Base-by-base conservation (phyloP, 2,888 invertebrate species). In the Elaeidobius kamerunicus region DNA sequence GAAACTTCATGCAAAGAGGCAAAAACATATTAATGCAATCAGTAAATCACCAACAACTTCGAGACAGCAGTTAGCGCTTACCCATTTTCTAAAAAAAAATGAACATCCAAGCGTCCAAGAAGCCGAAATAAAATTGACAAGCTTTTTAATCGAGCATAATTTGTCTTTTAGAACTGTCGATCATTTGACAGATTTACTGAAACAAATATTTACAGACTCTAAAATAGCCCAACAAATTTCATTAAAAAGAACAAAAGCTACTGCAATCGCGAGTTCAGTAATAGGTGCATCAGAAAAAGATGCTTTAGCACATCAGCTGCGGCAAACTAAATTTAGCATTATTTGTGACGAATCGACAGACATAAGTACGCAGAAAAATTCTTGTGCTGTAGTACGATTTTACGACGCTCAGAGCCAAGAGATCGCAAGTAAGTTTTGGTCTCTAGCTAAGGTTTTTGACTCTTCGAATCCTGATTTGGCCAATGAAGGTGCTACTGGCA, bases 311-410 rank as follows among this genome's bases (percentile, higher is more conserved):
- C n/a, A 32, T 12, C 50, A 63, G 59, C 38, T 59, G 61, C 45
- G 59, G 60, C 52, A 36, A 19, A 32, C 15, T 42, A 19, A 57
- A 59, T 59, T 67, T 65, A 57, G 60, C 41, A 12, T 56, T 16
- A 20, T 66, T 28, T 58, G 57, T 18, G 64, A 67, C 41, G 63
- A 66, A 53, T 60, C 63, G 2, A 66, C 63, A 19, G 66, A 65
- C 42, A 57, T 65, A 46, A 23, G 23, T 23, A 23, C 61, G 6
- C 41, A 55, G 16, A 65, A 67, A 59, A 60, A 59, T 17, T 45
- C 60, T 47, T 62, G 63, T 45, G 53, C 63, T 28, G 56, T 58
- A 38, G 63, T 65, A 20, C 50, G 63, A 38, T 63, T 49, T 56
- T 61, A 58, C 61, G 53, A 60, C 47, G 12, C 55, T 38, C 48